phyloP scores from a whole-genome alignment of 2,888 invertebrate species.

The Coelinius sp. region DNA sequence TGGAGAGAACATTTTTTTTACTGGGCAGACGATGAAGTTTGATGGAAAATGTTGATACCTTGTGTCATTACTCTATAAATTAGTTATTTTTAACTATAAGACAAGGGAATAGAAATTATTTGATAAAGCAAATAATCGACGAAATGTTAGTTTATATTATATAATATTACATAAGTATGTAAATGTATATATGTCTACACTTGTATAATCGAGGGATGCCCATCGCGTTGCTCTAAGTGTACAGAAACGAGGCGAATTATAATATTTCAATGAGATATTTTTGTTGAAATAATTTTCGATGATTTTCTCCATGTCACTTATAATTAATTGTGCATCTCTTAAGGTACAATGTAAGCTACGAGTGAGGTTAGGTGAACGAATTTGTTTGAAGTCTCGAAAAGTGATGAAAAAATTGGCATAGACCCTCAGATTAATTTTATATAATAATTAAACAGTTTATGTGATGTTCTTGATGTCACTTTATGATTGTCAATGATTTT shows the following conservation, averaged over 20 bases:
- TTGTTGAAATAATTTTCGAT: not conserved
- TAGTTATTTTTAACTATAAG: constrained; percentile 21
- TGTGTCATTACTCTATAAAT: constrained; percentile 19
- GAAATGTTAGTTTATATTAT: constrained; percentile 62
- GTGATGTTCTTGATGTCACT: no score
- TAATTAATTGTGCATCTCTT: constrained; percentile 33
- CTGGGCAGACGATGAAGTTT: not conserved
- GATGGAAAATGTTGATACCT: constrained; percentile 23
- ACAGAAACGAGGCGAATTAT: constrained; percentile 26
- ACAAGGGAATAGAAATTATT: constrained; percentile 30
- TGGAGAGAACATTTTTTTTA: constrained; percentile 16
- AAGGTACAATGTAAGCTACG: no score
- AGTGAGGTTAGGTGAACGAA: no score
- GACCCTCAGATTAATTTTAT: no score
- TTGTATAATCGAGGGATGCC: constrained; percentile 45
- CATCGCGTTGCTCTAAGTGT: constrained; percentile 35
- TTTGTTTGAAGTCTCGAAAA: no score
- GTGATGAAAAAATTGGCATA: no score
- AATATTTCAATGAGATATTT: constrained; percentile 6
- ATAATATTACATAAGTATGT: constrained; percentile 43
- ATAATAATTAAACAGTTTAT: no score
- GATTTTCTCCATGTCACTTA: constrained; percentile 3
- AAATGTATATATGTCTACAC: constrained; percentile 44
- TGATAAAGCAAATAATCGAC: constrained; percentile 53
- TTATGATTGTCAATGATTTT: no score